Evolutionary conservation across 1,140 invertebrate genomes (phyloP).

Genomic region (Cotesia chilonis): DNA sequence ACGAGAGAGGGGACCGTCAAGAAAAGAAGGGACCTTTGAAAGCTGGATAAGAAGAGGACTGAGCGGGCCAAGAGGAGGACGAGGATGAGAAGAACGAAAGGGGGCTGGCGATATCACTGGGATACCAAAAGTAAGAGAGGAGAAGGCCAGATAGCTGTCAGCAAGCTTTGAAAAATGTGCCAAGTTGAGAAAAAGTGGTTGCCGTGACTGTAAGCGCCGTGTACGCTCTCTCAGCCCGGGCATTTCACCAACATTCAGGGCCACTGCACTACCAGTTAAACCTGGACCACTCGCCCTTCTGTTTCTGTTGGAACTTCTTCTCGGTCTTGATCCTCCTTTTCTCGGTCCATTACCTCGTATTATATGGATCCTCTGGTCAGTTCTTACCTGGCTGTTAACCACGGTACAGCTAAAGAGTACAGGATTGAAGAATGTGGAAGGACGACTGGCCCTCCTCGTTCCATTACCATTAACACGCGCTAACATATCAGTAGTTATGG

Average conservation of each 20-base stretch:
- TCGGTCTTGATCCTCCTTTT: constrained; percentile 13
- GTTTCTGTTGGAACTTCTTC: neutral
- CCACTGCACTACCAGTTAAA: neutral
- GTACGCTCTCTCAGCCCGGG: constrained; percentile 31
- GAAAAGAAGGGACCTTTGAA: no score
- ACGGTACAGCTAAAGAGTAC: constrained; percentile 42
- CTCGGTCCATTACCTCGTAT: constrained; percentile 39
- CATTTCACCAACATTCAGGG: constrained; percentile 15
- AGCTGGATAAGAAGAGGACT: neutral
- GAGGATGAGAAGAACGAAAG: constrained; percentile 7
- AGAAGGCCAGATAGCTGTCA: constrained; percentile 56
- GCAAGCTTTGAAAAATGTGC: constrained; percentile 60
- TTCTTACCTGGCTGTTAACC: constrained; percentile 43
- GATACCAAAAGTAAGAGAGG: constrained; percentile 30
- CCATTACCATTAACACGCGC: constrained; percentile 44
- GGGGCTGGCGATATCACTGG: neutral
- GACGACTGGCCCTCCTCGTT: constrained; percentile 31
- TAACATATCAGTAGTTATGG: constrained; percentile 27
- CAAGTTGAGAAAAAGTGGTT: constrained; percentile 57
- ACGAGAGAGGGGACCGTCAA: neutral
- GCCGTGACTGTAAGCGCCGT: constrained; percentile 51
- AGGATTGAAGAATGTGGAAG: constrained; percentile 45
- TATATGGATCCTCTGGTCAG: constrained; percentile 28
- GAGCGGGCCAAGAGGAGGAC: constrained; percentile 41
- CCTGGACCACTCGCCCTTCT: constrained; percentile 1